These are phyloP conservation scores for Aleiodes leptofemur DNA, from an alignment of 2,888 invertebrate genomes.

Conservation along the genomic window DNA sequence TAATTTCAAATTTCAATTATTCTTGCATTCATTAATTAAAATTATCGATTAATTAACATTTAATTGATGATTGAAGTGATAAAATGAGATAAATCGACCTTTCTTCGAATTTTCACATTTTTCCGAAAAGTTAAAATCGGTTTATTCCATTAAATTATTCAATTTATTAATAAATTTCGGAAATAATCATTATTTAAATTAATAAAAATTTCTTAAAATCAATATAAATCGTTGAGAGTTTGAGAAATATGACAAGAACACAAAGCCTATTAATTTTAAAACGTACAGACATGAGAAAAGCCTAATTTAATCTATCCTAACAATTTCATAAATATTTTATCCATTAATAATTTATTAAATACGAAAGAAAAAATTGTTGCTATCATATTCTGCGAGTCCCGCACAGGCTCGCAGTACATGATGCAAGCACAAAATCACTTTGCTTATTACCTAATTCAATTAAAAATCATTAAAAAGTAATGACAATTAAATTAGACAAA, in stretches of 20 bases:
- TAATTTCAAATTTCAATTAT: slow-evolving; percentile 13
- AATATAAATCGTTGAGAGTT: slow-evolving; percentile 36
- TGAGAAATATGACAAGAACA: slow-evolving; percentile 16
- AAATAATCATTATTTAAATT: slow-evolving; percentile 12
- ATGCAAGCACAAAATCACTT: slow-evolving; percentile 11
- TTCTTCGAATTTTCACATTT: not conserved
- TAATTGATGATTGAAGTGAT: not conserved
- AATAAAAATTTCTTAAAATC: slow-evolving; percentile 6
- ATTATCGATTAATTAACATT: slow-evolving; percentile 9
- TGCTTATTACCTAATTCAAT: not conserved
- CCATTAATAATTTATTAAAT: slow-evolving; percentile 18
- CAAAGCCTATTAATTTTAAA: slow-evolving; percentile 2
- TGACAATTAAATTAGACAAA: not conserved
- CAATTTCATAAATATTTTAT: not conserved
- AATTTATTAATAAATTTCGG: not conserved
- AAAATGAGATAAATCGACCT: not conserved
- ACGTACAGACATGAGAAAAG: not conserved
- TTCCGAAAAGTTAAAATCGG: not conserved
- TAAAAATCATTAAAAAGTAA: too few relatives aligned
- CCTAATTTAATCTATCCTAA: not conserved
- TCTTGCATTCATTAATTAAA: slow-evolving; percentile 15
- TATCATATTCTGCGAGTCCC: slow-evolving; percentile 11
- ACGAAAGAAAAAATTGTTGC: slow-evolving; percentile 15
- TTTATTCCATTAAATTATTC: not conserved
- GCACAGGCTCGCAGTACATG: slow-evolving; percentile 20